Percentiles rank a stretch among this genome's conserved stretches.
phyloP scores from a whole-genome alignment of 2,113 vertebrate genomes.

The Nothocercus nigrocapillus region DNA sequence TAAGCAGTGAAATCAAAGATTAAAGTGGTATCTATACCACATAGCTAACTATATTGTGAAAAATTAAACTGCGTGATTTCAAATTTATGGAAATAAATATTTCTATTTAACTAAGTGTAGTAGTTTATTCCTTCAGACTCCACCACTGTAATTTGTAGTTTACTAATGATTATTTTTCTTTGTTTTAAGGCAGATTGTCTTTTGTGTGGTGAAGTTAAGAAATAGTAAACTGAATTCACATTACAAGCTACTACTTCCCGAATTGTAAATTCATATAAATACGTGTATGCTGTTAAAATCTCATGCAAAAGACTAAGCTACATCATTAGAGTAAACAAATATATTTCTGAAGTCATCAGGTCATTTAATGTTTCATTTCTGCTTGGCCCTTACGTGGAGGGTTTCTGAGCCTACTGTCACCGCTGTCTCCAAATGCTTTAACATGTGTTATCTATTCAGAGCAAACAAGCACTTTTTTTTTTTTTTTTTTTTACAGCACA shows the following conservation, averaged over 20 bases:
- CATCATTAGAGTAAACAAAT: background rate
- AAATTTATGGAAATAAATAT: slow-evolving; percentile 59
- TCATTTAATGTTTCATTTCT: slow-evolving; percentile 18
- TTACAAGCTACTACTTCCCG: slow-evolving; percentile 22
- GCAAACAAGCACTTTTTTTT: background rate
- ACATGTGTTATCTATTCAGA: background rate
- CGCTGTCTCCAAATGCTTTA: background rate
- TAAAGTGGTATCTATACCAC: slow-evolving; percentile 33
- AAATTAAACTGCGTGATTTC: slow-evolving; percentile 50
- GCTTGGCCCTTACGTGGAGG: background rate
- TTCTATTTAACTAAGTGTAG: slow-evolving; percentile 55
- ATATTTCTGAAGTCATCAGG: slow-evolving; percentile 12
- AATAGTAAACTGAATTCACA: slow-evolving; percentile 64
- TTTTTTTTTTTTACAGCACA: background rate
- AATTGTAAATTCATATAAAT: slow-evolving; percentile 59
- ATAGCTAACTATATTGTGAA: slow-evolving; percentile 57
- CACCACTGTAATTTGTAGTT: slow-evolving; percentile 51
- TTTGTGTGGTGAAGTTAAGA: slow-evolving; percentile 20
- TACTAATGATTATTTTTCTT: slow-evolving; percentile 65
- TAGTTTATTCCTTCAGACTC: slow-evolving; percentile 63
- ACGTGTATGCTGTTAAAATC: background rate
- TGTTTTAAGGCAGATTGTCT: slow-evolving; percentile 57
- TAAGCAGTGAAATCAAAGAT: slow-evolving; percentile 68
- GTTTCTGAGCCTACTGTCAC: background rate
- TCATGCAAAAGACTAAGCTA: background rate